Conservation (phyloP, 2,113 vertebrate species). For the Bolborhynchus lineola region DNA sequence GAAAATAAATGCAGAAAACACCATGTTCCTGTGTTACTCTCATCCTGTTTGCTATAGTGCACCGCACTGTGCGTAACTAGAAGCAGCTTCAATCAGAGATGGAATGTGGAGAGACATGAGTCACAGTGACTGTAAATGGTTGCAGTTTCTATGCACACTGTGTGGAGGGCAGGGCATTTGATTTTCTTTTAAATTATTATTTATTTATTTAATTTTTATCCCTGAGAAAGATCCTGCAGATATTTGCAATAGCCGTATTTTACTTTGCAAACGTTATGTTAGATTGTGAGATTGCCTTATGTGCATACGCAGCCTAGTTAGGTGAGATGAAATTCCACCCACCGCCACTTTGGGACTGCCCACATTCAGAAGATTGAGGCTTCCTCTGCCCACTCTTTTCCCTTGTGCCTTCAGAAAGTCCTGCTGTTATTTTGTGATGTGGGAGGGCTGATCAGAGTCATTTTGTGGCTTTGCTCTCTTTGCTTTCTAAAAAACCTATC, state of each 20-base stretch:
- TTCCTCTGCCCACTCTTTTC: neutral
- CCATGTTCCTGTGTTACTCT: neutral
- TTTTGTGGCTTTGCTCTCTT: neutral
- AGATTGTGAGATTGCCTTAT: neutral
- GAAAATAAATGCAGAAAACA: neutral
- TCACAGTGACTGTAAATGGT: neutral
- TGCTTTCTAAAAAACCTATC: neutral
- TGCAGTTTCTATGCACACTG: neutral
- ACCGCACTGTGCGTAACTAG: neutral
- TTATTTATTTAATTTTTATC: too few species aligned
- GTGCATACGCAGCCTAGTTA: neutral
- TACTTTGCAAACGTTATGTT: neutral
- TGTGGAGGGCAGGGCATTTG: neutral
- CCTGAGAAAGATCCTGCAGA: neutral
- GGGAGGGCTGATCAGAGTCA: neutral
- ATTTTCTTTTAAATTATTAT: neutral
- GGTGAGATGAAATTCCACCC: neutral
- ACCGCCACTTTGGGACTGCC: neutral
- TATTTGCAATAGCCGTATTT: neutral
- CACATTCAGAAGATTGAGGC: neutral
- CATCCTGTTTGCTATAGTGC: neutral
- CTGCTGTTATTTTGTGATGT: neutral
- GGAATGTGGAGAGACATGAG: neutral
- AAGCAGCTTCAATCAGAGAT: neutral
- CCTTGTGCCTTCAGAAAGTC: neutral